A percentile compares a stretch with the other conserved stretches of the same genome.
These are phyloP conservation scores for Lasioglossum figueresi DNA, from an alignment of 2,888 invertebrate species.

Conservation along the genomic window DNA sequence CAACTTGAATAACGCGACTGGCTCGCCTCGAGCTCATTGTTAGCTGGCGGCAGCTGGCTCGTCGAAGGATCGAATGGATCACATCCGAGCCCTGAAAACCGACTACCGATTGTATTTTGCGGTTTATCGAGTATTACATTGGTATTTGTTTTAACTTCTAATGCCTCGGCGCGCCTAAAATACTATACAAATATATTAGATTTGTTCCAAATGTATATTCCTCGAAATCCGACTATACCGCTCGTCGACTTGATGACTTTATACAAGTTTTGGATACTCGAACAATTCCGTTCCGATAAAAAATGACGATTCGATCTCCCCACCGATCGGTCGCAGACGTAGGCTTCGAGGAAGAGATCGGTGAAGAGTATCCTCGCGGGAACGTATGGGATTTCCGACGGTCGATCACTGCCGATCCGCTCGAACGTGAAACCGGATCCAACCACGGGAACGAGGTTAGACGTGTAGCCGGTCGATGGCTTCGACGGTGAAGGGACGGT, in stretches of 20 bases:
- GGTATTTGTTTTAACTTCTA: neutral
- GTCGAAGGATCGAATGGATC: constrained; percentile 55
- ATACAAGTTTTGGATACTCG: neutral
- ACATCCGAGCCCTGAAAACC: constrained; percentile 13
- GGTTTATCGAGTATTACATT: neutral
- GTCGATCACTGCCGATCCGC: constrained; percentile 66
- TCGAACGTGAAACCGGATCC: constrained; percentile 72
- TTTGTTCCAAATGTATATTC: too few species aligned
- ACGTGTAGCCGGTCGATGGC: constrained; percentile 46
- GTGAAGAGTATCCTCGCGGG: constrained; percentile 71
- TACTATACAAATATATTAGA: too few species aligned
- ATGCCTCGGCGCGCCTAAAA: too few species aligned
- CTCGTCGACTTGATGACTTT: neutral
- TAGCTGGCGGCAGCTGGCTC: constrained; percentile 38
- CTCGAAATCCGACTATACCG: too few species aligned
- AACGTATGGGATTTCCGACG: constrained; percentile 72
- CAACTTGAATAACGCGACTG: constrained; percentile 40
- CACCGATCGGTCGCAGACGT: neutral
- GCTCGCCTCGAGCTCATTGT: constrained; percentile 54
- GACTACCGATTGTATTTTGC: neutral
- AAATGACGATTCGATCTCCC: neutral
- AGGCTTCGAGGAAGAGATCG: constrained; percentile 33
- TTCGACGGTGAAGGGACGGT: constrained; percentile 25
- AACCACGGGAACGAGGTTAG: constrained; percentile 65
- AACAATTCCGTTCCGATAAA: neutral